Evolutionary conservation across 2,888 invertebrate genomes (phyloP), one percentile per base, ranked within the genome.

Genomic region (Caprella mutica): DNA sequence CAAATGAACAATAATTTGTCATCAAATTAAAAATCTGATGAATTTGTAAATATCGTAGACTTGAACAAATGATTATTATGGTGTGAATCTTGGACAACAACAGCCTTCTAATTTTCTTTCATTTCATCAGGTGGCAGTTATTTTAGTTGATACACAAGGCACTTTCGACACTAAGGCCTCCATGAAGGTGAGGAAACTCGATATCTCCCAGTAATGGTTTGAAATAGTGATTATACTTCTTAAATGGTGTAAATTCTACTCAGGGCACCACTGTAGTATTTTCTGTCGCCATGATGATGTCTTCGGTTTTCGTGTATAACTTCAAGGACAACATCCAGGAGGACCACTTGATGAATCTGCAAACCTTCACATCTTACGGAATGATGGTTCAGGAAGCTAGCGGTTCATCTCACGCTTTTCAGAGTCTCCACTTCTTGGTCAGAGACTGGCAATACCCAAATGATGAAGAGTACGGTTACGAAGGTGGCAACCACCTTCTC

Each of bases 391-490:
- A 94, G 66, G 92, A 93, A 69, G 86, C 89, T 4, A 84, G 85
- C 65, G 90, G 86, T 66, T 94, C 94, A 8, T 76, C 77, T 68
- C 75, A 75, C 69, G 74, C 60, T 5, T 64, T 64, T 43, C 60
- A 93, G 75, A 80, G 85, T 69, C 77, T 93, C 52, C 86, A 89
- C 73, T 93, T 93, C 75, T 77, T 93, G 19, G 86, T 93, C 24
- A 75, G 93, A 51, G 97, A 98, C 76, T 97, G 97, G 97, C 89
- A 92, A 75, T 97, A 89, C 74, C 96, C 97, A 0, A 97, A 98
- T 75, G 94, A 97, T 74, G 76, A 77, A 8, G 76, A 82, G 42
- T 99, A 94, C 75, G 98, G 98, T 0, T 81, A 85, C 1, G 77
- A 81, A 0, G 98, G 98, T 6, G 98, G 98, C 0, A 80, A 82